Evolutionary conservation across 1,140 invertebrate species (phyloP), one percentile per base, ranked within the genome.

Genomic region (Batillaria attramentaria): DNA sequence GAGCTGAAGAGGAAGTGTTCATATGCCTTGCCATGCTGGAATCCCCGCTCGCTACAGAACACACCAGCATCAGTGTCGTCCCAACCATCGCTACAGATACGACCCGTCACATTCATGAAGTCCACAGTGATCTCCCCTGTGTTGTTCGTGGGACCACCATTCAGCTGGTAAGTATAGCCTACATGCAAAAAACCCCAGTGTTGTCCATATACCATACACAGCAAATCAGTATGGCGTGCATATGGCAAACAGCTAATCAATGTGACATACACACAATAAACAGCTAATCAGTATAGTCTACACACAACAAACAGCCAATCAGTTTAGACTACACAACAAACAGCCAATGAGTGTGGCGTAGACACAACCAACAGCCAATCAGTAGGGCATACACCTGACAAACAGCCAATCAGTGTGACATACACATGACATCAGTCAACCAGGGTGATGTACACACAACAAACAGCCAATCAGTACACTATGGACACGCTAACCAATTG

Each of bases 61-160:
- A 89, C 86, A 13, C 76, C 74, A 8, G 88, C 88, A 70, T 89
- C 88, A n/a, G 72, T 78, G 74, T 89, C 87, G 72, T 85, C 85
- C 88, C 88, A 89, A n/a, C 79, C 81, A 10, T 68, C 41, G 37
- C 83, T 82, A 79, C 88, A 89, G 20, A 89, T 85, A 20, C 86
- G 80, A 37, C 88, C 88, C 10, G 82, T 76, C 2, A 84, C 79
- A 24, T 81, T 81, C 24, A 84, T 75, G 72, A 83, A 87, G 5
- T 39, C 79, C 16, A 87, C 31, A 20, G 78, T 77, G 2, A 88
- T 76, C 42, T 81, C 76, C 3, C 88, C 87, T 18, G 83, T 83
- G 77, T 75, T 75, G 73, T 75, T 75, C 16, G 16, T 42, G 33
- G 73, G 73, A 24, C 73, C 57, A 3, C 73, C 84, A 68, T 33